These are phyloP conservation scores for Drosophila macrospina DNA, from an alignment of 2,888 invertebrate species.

Conservation along the genomic window DNA sequence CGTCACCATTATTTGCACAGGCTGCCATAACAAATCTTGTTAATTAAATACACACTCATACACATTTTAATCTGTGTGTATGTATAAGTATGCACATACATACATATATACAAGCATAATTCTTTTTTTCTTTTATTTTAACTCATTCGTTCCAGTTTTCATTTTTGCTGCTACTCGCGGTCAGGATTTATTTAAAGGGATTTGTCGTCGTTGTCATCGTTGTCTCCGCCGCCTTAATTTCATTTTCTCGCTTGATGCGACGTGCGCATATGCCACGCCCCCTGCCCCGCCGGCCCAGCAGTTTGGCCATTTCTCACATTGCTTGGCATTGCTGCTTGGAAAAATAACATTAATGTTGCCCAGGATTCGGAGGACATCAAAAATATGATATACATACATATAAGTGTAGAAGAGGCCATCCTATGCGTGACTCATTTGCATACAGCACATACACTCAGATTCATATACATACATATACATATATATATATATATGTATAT, in stretches of 20 bases:
- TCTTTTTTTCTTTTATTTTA: conserved; percentile 19
- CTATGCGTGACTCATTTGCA: conserved; percentile 21
- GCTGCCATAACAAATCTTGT: conserved; percentile 50
- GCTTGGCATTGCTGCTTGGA: conserved; percentile 7
- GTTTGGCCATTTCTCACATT: neutral
- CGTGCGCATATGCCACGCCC: conserved; percentile 46
- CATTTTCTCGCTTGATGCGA: conserved; percentile 47
- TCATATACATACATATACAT: neutral
- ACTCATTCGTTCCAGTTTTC: conserved; percentile 35
- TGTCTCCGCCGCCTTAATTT: conserved; percentile 49
- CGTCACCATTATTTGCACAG: conserved; percentile 8
- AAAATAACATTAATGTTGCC: conserved; percentile 56
- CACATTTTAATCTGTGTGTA: no score
- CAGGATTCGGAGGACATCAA: conserved; percentile 39
- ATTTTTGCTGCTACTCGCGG: conserved; percentile 18
- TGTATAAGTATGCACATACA: conserved; percentile 17
- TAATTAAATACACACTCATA: conserved; percentile 39
- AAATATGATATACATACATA: neutral
- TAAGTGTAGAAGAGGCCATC: neutral
- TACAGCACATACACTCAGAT: neutral
- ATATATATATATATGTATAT: neutral
- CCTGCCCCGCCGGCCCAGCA: neutral
- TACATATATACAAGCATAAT: conserved; percentile 19
- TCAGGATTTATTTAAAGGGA: conserved; percentile 60
- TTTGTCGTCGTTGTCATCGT: conserved; percentile 31